A percentile compares a stretch with the other conserved stretches of the same genome.
Evolutionary conservation across 2,888 invertebrate species (phyloP).

Genomic region (Philereme transversata): DNA sequence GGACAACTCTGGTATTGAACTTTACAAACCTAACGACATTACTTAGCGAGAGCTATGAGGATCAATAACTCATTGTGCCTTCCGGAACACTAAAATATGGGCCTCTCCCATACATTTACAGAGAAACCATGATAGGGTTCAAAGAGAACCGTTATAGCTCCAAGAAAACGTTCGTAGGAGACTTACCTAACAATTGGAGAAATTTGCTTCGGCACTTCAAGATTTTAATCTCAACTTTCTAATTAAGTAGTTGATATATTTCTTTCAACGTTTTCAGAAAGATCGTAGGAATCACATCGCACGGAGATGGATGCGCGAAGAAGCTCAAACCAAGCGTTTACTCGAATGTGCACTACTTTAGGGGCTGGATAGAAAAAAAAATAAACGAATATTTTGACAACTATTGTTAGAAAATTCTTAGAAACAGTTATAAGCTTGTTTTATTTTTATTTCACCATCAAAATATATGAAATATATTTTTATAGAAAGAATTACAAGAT

Average conservation of each 20-base stretch:
- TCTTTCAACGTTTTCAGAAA: constrained; percentile 47
- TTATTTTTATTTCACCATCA: not conserved
- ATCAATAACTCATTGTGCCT: too few relatives aligned
- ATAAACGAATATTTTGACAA: constrained; percentile 40
- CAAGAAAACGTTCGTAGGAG: too few relatives aligned
- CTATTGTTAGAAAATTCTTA: constrained; percentile 38
- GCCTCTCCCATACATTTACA: too few relatives aligned
- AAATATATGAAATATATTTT: too few relatives aligned
- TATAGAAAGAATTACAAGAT: too few relatives aligned
- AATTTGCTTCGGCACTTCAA: not conserved
- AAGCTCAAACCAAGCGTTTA: constrained; percentile 66
- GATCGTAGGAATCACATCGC: constrained; percentile 69
- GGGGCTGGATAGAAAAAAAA: constrained; percentile 57
- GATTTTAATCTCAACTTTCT: not conserved
- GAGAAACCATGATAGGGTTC: too few relatives aligned
- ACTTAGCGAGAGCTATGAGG: too few relatives aligned
- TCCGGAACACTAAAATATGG: too few relatives aligned
- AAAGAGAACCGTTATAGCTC: too few relatives aligned
- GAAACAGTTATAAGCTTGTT: not conserved
- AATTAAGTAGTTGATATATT: not conserved
- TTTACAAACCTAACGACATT: too few relatives aligned
- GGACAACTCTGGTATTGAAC: too few relatives aligned
- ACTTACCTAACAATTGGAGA: too few relatives aligned
- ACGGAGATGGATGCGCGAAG: constrained; percentile 68
- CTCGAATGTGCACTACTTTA: constrained; percentile 60